Evolutionary conservation across 1,140 invertebrate species (phyloP).

Genomic region (Hirudo medicinalis): DNA sequence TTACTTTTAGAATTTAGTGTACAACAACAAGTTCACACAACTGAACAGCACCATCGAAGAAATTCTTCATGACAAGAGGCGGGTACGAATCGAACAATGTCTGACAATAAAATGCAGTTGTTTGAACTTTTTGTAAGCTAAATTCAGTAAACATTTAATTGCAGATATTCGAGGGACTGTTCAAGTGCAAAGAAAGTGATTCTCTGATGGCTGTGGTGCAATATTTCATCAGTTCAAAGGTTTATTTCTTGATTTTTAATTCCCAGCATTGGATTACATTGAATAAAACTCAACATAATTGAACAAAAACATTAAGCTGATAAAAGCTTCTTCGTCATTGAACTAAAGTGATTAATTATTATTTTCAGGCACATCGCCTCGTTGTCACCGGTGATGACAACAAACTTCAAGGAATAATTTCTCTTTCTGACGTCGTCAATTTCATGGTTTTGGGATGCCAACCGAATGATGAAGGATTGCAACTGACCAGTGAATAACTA

Average conservation of each 20-base stretch:
- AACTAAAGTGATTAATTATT: neutral
- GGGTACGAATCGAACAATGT: too few relatives aligned
- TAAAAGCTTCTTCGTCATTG: neutral
- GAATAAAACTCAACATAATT: neutral
- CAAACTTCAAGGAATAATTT: neutral
- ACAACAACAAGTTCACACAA: too few relatives aligned
- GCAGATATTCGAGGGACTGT: neutral
- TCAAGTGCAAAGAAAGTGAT: slow-evolving; percentile 1
- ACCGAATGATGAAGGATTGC: neutral
- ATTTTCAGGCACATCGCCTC: neutral
- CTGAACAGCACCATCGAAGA: too few relatives aligned
- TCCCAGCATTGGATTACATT: neutral
- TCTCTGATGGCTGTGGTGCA: neutral
- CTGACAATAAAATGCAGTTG: too few relatives aligned
- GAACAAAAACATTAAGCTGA: too few relatives aligned
- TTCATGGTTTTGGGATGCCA: slow-evolving; percentile 1
- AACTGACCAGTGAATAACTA: neutral
- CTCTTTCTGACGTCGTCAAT: slow-evolving; percentile 9
- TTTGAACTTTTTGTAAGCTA: too few relatives aligned
- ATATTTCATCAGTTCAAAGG: slow-evolving; percentile 8
- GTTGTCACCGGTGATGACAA: neutral
- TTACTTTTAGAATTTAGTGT: too few relatives aligned
- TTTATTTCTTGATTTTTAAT: neutral
- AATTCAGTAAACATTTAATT: too few relatives aligned
- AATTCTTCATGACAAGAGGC: too few relatives aligned